Base-by-base conservation (phyloP, 2,888 invertebrate genomes). In the Clivina fossor region DNA sequence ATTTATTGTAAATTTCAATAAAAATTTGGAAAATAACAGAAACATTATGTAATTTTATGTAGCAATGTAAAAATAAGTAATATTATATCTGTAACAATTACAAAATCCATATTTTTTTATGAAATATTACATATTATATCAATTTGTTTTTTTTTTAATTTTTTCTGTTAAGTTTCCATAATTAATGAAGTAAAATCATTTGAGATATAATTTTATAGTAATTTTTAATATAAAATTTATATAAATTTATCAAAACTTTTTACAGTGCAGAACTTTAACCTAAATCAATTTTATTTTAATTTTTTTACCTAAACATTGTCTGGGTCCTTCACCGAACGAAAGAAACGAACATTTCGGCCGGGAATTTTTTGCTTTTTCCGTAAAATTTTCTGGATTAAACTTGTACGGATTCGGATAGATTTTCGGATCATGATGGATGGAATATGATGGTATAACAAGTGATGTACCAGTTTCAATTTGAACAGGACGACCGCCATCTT, bases 351-450 rank as follows among this genome's bases (percentile, higher is more conserved):
- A 68, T 30, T 66, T 69, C 11, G 61, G 62, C 4, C 65, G 56
- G 7, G 63, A 61, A 1, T 63, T 60, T 32, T 68, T 68, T 8
- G 62, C 64, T 48, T 69, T 68, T 1, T 65, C 65, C 2, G 62
- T 62, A 64, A 74, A 74, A 18, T 74, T 61, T 19, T 72, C 72
- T 0, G 76, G 76, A 58, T 70, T 67, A 60, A 71, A 76, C 50
- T 63, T 64, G 11, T 70, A 64, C 0, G 76, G 75, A 16, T 74
- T 65, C 2, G 71, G 68, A 56, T 68, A 76, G 63, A 69, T 69
- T 38, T 70, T 64, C 1, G 66, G 62, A 61, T 75, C 73, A 15
- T 57, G 63, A 30, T 76, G 76, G 1, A 76, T 40, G 0, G 64
- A 69, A 28, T 60, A 57, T 0, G 68, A 32, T 0, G 74, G 71